Evolutionary conservation across 2,888 invertebrate genomes (phyloP), one percentile per base, ranked within the genome.

Genomic region (Salticus scenicus): DNA sequence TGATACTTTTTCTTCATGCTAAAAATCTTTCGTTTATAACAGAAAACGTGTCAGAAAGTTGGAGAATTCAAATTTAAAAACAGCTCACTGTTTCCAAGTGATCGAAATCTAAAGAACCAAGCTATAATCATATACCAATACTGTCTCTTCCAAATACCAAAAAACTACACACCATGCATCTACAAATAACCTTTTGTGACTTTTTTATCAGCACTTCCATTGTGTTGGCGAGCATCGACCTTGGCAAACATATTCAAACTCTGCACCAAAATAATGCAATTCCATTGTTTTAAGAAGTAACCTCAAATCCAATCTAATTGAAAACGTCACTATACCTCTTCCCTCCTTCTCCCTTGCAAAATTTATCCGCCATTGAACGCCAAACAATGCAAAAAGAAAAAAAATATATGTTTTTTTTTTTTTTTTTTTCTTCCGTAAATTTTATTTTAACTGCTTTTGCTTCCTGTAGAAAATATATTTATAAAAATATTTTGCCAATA

Each of bases 261-360:
- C 10, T 24, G 17, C 24, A 20, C 20, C 20, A 8, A 57, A 24
- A 57, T 24, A 57, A 4, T 8, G 14, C 57, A 7, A 5, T 24
- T 17, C 57, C 24, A 57, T 57, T 57, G 57, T 57, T 57, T 57
- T 24, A 47, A 57, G 24, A 12, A 24, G 57, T 57, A 57, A 57
- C 57, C 57, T 57, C 57, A 57, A 57, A 57, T 57, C 57, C 20
- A 57, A 24, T 57, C 57, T 57, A 57, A 57, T 57, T 57, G 24
- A 57, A n/a, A 24, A 57, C 57, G 57, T 57, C 57, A 57, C 10
- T 17, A 2, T 47, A 10, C 17, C 14, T 17, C 8, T 5, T 24
- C 57, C 57, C 57, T 24, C 57, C 57, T 5, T 12, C 7, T 24
- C 1, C 20, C 42, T 2, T 14, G 2, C 14, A 17, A 47, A 24